Evolutionary conservation across 1,140 invertebrate species (phyloP).

Genomic region (Bombus impatiens): DNA sequence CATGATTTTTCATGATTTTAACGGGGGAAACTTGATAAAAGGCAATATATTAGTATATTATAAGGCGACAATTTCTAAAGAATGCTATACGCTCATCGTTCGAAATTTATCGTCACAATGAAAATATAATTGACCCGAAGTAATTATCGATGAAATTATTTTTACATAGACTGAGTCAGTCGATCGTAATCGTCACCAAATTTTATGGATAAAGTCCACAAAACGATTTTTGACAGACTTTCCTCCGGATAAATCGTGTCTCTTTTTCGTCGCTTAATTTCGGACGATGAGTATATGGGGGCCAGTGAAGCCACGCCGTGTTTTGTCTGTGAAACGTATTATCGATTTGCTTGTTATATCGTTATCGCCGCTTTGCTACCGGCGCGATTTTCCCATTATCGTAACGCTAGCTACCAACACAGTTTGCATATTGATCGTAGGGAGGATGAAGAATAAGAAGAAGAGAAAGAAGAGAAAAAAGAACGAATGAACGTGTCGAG

Average conservation of each 20-base stretch:
- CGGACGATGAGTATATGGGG: background rate
- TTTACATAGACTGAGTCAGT: background rate
- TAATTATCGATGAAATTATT: background rate
- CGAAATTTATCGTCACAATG: background rate
- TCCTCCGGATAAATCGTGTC: background rate
- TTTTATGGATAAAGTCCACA: background rate
- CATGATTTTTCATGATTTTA: background rate
- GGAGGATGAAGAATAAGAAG: background rate
- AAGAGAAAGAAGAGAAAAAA: background rate
- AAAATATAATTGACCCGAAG: too few species aligned
- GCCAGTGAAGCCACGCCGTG: background rate
- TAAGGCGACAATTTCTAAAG: background rate
- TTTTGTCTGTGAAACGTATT: constrained; percentile 12
- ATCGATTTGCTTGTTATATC: constrained; percentile 40
- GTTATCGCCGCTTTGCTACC: constrained; percentile 20
- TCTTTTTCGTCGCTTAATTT: constrained; percentile 14
- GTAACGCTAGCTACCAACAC: constrained; percentile 18
- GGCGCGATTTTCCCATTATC: constrained; percentile 7
- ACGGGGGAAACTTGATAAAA: background rate
- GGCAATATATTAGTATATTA: background rate
- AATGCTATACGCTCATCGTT: background rate
- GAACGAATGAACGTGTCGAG: background rate
- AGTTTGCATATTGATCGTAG: constrained; percentile 34
- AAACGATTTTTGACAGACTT: background rate
- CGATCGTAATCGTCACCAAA: background rate